Evolutionary conservation across 2,113 vertebrate species (phyloP).

Genomic region (Gavialis gangeticus): DNA sequence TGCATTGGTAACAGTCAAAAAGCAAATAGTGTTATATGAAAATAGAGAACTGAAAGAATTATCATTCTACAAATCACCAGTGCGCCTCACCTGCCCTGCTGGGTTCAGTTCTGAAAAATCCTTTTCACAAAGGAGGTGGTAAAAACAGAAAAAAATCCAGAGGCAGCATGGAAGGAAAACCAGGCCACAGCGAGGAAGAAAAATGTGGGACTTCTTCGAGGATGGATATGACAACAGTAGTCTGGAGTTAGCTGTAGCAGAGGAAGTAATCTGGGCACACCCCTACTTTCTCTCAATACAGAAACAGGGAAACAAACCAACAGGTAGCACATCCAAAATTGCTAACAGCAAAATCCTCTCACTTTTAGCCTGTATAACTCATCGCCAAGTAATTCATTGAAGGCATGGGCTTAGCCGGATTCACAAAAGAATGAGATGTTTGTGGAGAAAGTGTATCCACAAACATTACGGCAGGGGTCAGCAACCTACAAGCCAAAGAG

Average conservation of each 20-base stretch:
- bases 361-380: neutral
- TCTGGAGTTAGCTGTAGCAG: fast-evolving
- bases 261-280: fast-evolving
- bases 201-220: neutral
- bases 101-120: neutral
- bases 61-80: neutral
- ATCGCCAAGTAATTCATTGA: neutral
- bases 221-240: neutral
- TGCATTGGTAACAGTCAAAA: neutral
- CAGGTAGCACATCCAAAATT: fast-evolving
- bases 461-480: neutral
- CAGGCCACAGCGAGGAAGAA: fast-evolving
- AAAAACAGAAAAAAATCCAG: neutral
- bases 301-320: neutral
- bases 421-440: neutral
- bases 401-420: neutral
- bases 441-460: neutral
- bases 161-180: neutral
- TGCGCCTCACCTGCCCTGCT: neutral
- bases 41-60: neutral
- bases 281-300: fast-evolving
- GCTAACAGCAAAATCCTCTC: neutral
- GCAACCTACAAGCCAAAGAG: too few relatives aligned
- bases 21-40: neutral
- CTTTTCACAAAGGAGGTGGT: neutral